Conservation (phyloP, 1,140 invertebrate genomes). For the Cecropterus lyciades region DNA sequence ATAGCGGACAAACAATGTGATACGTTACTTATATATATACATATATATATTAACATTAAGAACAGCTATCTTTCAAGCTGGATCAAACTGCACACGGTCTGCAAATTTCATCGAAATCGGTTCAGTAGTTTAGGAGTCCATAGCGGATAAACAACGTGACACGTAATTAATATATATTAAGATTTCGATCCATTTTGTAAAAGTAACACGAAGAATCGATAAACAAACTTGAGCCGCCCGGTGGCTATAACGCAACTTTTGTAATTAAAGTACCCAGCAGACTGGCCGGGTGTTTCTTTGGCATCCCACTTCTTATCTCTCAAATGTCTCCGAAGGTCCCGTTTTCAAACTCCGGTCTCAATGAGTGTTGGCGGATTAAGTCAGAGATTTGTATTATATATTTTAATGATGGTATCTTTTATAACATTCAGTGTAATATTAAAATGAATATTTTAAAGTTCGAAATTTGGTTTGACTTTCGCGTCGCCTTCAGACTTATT, state of each 20-base stretch:
- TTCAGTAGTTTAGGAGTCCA: no score
- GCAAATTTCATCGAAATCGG: no score
- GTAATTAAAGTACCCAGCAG: slow-evolving; percentile 13
- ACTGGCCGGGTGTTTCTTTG: slow-evolving; percentile 5
- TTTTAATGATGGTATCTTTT: background rate
- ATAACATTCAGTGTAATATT: background rate
- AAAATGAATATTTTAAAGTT: no score
- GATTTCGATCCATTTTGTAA: background rate
- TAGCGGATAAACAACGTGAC: no score
- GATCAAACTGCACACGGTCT: no score
- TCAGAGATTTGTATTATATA: background rate
- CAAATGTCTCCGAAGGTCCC: background rate
- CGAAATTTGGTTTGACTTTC: no score
- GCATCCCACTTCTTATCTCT: slow-evolving; percentile 10
- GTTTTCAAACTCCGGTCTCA: background rate
- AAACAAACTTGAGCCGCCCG: background rate
- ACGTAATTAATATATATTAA: no score
- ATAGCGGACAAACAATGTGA: no score
- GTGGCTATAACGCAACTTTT: slow-evolving; percentile 12
- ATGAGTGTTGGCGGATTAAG: background rate
- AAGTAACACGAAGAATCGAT: slow-evolving; percentile 1
- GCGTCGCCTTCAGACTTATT: no score
- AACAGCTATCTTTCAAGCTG: no score
- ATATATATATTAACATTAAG: no score
- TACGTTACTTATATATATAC: no score